These are phyloP conservation scores for Pantherophis guttatus DNA, from an alignment of 2,113 vertebrate species.

Conservation along the genomic window DNA sequence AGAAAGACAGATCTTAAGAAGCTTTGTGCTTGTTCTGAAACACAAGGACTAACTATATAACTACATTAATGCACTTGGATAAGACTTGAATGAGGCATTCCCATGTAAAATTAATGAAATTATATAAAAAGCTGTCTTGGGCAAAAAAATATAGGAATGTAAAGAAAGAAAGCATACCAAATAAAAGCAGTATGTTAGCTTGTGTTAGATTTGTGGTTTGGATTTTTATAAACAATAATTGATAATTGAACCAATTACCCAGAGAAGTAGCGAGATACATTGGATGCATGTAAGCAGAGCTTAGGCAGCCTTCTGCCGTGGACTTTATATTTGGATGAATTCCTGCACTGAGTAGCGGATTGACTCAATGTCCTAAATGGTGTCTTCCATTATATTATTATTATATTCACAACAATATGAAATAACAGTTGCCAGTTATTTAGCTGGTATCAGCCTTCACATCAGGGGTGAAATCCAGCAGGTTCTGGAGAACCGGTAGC, in stretches of 20 bases:
- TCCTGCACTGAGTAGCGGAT: not conserved
- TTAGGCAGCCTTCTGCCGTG: not conserved
- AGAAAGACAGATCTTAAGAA: not conserved
- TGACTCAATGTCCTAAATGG: not conserved
- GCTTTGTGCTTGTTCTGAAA: not conserved
- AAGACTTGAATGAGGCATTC: not conserved
- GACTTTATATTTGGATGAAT: not conserved
- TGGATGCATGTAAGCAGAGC: not conserved
- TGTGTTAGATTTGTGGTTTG: not conserved
- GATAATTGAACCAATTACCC: not conserved
- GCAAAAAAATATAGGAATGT: rapidly evolving
- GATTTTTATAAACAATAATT: not conserved
- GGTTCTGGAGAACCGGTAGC: too few relatives aligned
- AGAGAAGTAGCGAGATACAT: not conserved
- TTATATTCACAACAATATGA: not conserved
- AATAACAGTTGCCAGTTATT: not conserved
- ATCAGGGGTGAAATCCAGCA: not conserved
- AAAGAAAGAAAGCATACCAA: not conserved
- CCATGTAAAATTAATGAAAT: not conserved
- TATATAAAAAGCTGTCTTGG: not conserved
- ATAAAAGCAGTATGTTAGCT: not conserved
- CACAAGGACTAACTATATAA: not conserved
- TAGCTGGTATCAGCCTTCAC: not conserved
- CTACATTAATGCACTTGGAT: not conserved
- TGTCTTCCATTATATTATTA: not conserved